Base-by-base conservation (phyloP, 30 jellyfish, hydroid and myxozoan species). In the Hydractinia symbiolongicarpus region DNA sequence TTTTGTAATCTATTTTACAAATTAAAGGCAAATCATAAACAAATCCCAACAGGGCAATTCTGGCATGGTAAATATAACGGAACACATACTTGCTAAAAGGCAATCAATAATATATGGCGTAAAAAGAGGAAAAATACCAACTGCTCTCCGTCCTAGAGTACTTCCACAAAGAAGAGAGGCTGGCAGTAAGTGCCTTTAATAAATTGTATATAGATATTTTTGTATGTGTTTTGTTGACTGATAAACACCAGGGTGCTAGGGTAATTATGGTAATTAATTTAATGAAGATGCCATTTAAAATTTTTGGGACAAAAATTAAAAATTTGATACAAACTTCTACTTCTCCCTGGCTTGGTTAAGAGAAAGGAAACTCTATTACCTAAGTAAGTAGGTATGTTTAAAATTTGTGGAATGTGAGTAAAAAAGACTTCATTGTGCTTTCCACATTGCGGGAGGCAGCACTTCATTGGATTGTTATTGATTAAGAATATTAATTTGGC, bases 41-140 rank as follows among this genome's bases (percentile, higher is more conserved):
- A 30, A 30, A 30, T 30, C 1, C 44, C 44, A 30, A 30, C 2
- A 30, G 44, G 2, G 44, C 44, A 30, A 1, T 30, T 0, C 44
- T 30, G 76, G 9, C 6, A 90, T 85, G 94, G 95, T 90, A 11
- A 82, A 86, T 54, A 54, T 86, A 20, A 66, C 93, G 7, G 79
- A 82, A 14, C 74, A 76, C 14, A 66, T 88, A 69, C 77, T 76
- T 8, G 97, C 96, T 15, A 86, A 88, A 86, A 87, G 95, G 16
- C 97, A 90, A 67, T 69, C 87, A 15, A 69, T 90, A 40, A 78
- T 90, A 5, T 90, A 90, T 82, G 97, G 97, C 57, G 97, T 90
- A n/a, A 90, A 90, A 90, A 86, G 97, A 77, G 97, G 95, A 55
- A 90, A 86, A 79, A 77, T 90, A 9, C 97, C 97, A 7, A 77